Evolutionary conservation across 2,113 vertebrate genomes (phyloP), one percentile per base, ranked within the genome.

Genomic region (Motacilla tschutschensis): DNA sequence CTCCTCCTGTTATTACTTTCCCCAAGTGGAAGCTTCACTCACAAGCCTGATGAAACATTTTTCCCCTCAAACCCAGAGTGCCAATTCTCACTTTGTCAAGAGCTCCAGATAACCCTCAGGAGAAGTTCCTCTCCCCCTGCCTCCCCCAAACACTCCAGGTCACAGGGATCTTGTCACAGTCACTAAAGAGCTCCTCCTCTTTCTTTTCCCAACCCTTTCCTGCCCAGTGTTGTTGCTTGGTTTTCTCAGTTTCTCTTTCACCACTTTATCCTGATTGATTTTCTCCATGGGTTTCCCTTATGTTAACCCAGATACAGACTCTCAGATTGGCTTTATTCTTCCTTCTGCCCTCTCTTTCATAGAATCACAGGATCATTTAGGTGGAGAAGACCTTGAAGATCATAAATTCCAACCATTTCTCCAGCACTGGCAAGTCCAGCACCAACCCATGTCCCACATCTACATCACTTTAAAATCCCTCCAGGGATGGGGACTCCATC

Each of bases 61-160:
- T 86, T 60, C 50, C 83, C 82, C 79, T 89, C 58, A 5, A 90
- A 85, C 62, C 67, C 63, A 26, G 51, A 64, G 57, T 63, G 91
- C 43, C 84, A 87, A 87, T 93, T 94, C 81, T 87, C 89, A 92
- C 90, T 87, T 83, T 93, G 90, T 89, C 90, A 91, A 95, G 78
- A 89, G 67, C 83, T 88, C 59, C 63, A 44, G 90, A 80, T 89
- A 92, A 93, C 90, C 93, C 88, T 75, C 74, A 92, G 50, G 62
- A 91, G 77, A 82, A 87, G 41, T 57, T 87, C 80, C 72, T 83
- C 75, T 87, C 65, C 81, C 31, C 33, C 48, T 92, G 79, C 71
- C 57, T 92, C 51, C 58, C 0, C 14, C 67, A 72, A 67, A 74
- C 77, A 19, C 73, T 85, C 40, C 72, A 85, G 87, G 89, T 87